A percentile compares a stretch with the other conserved stretches of the same genome.
These are phyloP conservation scores for Bettongia penicillata DNA, from an alignment of 2,113 vertebrate species.

Conservation along the genomic window DNA sequence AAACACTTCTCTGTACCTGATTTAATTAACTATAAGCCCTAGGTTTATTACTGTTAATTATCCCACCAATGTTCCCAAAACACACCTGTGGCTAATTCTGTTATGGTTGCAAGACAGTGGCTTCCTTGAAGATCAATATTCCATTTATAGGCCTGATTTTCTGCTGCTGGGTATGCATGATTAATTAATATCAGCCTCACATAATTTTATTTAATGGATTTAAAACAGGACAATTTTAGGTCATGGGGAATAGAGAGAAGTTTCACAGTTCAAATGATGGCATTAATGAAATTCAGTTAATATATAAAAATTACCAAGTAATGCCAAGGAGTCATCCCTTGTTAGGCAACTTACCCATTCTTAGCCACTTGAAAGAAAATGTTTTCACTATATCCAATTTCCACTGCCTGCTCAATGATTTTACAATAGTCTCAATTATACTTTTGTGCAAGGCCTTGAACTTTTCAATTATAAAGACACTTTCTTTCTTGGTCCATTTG, in stretches of 20 bases:
- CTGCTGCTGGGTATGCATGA: conserved; percentile 56
- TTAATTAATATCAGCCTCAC: conserved; percentile 77
- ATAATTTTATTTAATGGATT: conserved; percentile 78
- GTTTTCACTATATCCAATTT: background rate
- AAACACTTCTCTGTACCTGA: conserved; percentile 48
- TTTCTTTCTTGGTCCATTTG: accelerated
- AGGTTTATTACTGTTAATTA: conserved; percentile 78
- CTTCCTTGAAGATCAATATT: conserved; percentile 78
- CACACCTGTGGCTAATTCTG: conserved; percentile 73
- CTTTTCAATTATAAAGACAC: background rate
- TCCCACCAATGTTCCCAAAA: conserved; percentile 59
- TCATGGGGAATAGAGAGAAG: conserved; percentile 54
- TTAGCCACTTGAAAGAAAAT: background rate
- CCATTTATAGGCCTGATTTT: conserved; percentile 74
- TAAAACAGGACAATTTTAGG: conserved; percentile 62
- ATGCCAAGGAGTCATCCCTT: conserved; percentile 13
- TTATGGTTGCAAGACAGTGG: conserved; percentile 52
- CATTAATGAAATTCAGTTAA: conserved; percentile 72
- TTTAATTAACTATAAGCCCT: conserved; percentile 74
- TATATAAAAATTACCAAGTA: conserved; percentile 70
- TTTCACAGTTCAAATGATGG: conserved; percentile 71
- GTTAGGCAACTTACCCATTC: conserved; percentile 2
- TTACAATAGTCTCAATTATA: background rate
- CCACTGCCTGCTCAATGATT: background rate
- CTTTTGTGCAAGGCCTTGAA: background rate